Evolutionary conservation across 2,888 invertebrate genomes (phyloP).

Genomic region (Halictus ligatus): DNA sequence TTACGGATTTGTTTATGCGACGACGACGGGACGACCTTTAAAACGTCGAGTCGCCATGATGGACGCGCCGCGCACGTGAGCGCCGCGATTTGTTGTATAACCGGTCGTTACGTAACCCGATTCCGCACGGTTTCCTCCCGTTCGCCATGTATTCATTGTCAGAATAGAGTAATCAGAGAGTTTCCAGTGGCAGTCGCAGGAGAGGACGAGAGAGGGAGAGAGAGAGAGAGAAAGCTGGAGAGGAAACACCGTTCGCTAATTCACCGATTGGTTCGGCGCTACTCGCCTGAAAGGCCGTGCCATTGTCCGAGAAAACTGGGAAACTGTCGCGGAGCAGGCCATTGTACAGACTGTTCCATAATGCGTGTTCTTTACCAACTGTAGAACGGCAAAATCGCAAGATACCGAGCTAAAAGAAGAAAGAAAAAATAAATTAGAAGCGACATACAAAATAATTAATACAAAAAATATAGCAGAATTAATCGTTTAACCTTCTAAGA

Average conservation of each 20-base stretch:
- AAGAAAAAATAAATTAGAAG: too few species aligned
- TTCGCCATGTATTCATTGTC: slow-evolving; percentile 53
- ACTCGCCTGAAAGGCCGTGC: neutral
- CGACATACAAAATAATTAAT: too few species aligned
- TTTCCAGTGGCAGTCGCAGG: slow-evolving; percentile 37
- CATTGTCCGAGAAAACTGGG: neutral
- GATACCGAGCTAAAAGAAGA: too few species aligned
- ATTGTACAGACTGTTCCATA: neutral
- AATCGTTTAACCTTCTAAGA: neutral
- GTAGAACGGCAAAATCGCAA: neutral
- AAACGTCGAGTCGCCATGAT: slow-evolving; percentile 44
- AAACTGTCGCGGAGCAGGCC: neutral
- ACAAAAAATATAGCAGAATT: neutral
- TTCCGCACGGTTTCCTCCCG: slow-evolving; percentile 60
- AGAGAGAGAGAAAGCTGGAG: neutral
- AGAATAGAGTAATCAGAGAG: slow-evolving; percentile 54
- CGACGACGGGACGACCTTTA: slow-evolving; percentile 46
- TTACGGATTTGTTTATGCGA: slow-evolving; percentile 48
- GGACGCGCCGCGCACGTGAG: slow-evolving; percentile 56
- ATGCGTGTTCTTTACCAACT: neutral
- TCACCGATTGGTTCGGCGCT: slow-evolving; percentile 26
- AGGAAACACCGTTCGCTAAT: slow-evolving; percentile 28
- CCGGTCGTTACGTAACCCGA: slow-evolving; percentile 60
- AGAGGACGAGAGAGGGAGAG: neutral
- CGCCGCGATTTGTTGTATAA: slow-evolving; percentile 61